Conservation (phyloP, 2,113 vertebrate genomes). For the Alexandromys fortis region DNA sequence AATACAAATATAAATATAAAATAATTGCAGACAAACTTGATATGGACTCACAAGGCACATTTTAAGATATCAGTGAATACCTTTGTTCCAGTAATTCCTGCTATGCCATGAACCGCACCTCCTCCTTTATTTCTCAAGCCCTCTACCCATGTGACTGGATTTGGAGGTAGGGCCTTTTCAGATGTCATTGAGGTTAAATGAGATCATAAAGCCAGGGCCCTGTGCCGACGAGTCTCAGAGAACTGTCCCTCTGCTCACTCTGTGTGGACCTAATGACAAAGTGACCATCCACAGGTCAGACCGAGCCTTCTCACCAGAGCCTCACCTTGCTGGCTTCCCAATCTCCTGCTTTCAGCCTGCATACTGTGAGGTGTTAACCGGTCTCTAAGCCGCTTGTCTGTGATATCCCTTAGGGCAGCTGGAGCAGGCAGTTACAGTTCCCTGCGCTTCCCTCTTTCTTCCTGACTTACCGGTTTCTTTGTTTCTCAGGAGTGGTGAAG, state of each 20-base stretch:
- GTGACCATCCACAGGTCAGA: neutral
- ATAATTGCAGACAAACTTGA: neutral
- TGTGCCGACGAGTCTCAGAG: neutral
- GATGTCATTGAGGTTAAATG: neutral
- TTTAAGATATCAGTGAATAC: neutral
- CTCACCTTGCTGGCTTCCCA: neutral
- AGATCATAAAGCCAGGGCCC: neutral
- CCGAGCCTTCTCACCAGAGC: too few relatives aligned
- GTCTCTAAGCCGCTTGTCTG: neutral
- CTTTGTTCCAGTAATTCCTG: neutral
- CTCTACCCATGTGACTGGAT: neutral
- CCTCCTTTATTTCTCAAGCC: neutral
- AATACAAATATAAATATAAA: too few relatives aligned
- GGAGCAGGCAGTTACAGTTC: neutral
- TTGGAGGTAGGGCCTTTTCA: neutral
- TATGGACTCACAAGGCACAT: too few relatives aligned
- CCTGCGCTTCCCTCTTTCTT: neutral
- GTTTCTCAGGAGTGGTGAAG: neutral
- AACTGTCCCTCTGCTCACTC: fast-evolving
- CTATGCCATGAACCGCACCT: neutral
- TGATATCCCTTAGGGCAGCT: neutral
- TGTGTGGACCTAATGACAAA: neutral
- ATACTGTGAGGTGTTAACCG: neutral
- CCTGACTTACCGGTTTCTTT: neutral
- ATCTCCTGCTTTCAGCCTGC: neutral